Conservation (phyloP, 2,113 vertebrate species). For the Leuciscus idus region DNA sequence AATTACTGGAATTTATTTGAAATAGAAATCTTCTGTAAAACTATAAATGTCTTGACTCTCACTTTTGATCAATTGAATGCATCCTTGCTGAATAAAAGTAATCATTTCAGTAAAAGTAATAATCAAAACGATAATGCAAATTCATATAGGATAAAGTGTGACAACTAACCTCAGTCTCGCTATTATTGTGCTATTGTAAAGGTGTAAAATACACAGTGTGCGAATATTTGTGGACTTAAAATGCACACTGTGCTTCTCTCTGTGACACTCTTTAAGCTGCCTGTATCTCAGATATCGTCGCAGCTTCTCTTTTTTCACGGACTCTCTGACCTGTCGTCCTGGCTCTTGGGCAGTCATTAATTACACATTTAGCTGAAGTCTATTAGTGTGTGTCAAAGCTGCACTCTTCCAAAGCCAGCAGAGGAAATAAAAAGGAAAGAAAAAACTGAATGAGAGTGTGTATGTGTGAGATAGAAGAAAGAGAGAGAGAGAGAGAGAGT, state of each 20-base stretch:
- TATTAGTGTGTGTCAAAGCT: slow-evolving; percentile 50
- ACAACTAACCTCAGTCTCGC: background rate
- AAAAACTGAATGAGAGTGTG: background rate
- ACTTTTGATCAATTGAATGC: background rate
- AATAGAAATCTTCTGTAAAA: background rate
- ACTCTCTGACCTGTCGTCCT: slow-evolving; percentile 48
- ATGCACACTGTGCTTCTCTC: background rate
- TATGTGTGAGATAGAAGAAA: background rate
- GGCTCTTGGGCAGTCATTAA: slow-evolving; percentile 52
- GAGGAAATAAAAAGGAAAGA: slow-evolving; percentile 38
- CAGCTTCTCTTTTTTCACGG: slow-evolving; percentile 14
- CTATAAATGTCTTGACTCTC: background rate
- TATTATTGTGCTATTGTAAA: background rate
- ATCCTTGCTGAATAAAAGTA: background rate
- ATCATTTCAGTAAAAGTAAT: too few species aligned
- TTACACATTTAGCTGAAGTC: slow-evolving; percentile 55
- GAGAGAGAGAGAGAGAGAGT: too few species aligned
- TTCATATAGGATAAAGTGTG: background rate
- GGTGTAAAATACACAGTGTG: background rate
- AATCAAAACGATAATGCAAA: background rate
- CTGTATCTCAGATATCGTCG: slow-evolving; percentile 32
- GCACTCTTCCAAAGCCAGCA: slow-evolving; percentile 51
- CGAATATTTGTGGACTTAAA: slow-evolving; percentile 17
- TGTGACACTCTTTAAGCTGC: slow-evolving; percentile 9
- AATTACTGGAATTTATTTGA: background rate